Evolutionary conservation across 2,888 invertebrate genomes (phyloP).

Genomic region (Cybosia mesomella): DNA sequence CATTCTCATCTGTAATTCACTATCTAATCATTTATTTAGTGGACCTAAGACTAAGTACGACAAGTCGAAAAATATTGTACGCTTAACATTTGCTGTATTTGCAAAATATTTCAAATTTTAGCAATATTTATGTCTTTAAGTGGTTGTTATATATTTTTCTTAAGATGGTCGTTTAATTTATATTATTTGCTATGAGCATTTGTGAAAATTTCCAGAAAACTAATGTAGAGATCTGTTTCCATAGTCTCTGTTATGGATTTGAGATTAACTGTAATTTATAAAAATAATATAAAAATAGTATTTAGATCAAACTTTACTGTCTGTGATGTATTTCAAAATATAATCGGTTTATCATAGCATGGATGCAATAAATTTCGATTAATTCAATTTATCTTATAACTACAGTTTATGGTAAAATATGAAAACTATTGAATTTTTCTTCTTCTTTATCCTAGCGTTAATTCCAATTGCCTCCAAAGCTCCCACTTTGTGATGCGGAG

Average conservation of each 20-base stretch:
- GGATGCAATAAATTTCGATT: neutral
- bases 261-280: neutral
- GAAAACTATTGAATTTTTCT: no score
- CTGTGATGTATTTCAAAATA: neutral
- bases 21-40: constrained; percentile 27
- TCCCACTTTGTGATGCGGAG: no score
- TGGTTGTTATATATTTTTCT: constrained; percentile 45
- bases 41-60: constrained; percentile 30
- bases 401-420: no score
- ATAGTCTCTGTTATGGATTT: neutral
- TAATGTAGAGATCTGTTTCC: constrained; percentile 7
- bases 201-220: constrained; percentile 21
- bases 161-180: constrained; percentile 34
- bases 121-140: constrained; percentile 33
- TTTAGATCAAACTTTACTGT: constrained; percentile 16
- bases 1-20: constrained; percentile 22
- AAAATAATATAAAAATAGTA: neutral
- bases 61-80: constrained; percentile 30
- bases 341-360: neutral
- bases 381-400: no score
- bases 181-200: constrained; percentile 38
- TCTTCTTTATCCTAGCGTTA: no score
- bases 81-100: constrained; percentile 28
- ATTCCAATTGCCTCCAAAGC: no score
- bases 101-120: constrained; percentile 30